A percentile compares a stretch with the other conserved stretches of the same genome.
phyloP scores from a whole-genome alignment of 2,113 vertebrate species.

The Oceanodroma tethys region DNA sequence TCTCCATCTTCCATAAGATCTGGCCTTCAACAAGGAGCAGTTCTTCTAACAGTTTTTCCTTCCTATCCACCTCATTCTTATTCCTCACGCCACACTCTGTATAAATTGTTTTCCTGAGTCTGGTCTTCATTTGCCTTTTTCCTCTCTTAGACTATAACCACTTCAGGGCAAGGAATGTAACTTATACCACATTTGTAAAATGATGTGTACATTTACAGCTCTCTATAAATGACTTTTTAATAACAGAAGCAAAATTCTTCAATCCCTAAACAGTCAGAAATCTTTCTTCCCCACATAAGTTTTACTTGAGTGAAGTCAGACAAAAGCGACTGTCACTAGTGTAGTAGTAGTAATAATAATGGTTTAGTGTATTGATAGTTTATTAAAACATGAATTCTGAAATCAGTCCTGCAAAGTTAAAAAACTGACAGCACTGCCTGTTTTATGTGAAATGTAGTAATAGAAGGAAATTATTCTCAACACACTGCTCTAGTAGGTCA shows the following conservation, averaged over 20 bases:
- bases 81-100: not conserved
- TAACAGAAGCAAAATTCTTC: not conserved
- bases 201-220: not conserved
- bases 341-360: not conserved
- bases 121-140: not conserved
- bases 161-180: not conserved
- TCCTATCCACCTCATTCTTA: not conserved
- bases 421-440: not conserved
- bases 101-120: not conserved
- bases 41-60: not conserved
- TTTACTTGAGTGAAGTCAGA: not conserved
- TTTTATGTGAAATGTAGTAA: not conserved
- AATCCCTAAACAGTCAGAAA: not conserved
- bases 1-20: not conserved
- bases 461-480: not conserved
- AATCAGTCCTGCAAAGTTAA: not conserved
- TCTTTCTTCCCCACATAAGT: not conserved
- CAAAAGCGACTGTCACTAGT: not conserved
- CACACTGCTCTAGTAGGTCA: not conserved
- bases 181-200: not conserved
- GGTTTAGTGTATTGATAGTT: not conserved
- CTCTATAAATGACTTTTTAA: not conserved
- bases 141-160: not conserved
- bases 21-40: not conserved
- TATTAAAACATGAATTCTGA: not conserved